Conservation (phyloP, 2,888 invertebrate species). For the Macrophya alboannulata region DNA sequence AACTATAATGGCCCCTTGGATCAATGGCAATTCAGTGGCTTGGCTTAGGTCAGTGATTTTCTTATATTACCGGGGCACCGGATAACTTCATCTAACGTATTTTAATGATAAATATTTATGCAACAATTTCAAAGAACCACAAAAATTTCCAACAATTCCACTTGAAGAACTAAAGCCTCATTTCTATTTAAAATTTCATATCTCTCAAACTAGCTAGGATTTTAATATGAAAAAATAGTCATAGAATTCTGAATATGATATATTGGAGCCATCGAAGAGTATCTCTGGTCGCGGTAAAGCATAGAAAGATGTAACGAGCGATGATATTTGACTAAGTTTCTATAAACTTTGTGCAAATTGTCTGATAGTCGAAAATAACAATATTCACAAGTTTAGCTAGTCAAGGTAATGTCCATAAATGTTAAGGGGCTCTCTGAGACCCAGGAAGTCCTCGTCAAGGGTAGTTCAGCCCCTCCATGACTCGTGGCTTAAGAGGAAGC, state of each 20-base stretch:
- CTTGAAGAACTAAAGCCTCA: too few species aligned
- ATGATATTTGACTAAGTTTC: background rate
- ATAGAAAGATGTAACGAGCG: background rate
- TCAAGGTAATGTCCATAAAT: conserved; percentile 7
- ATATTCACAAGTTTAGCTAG: background rate
- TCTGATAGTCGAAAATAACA: conserved; percentile 1
- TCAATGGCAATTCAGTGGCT: conserved; percentile 51
- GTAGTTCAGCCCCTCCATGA: conserved; percentile 54
- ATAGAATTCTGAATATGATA: background rate
- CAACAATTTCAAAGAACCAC: background rate
- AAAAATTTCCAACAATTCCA: too few species aligned
- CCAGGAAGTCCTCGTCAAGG: conserved; percentile 47
- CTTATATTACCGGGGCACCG: background rate
- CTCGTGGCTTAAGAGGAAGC: conserved; percentile 62
- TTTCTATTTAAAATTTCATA: too few species aligned
- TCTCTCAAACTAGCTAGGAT: too few species aligned
- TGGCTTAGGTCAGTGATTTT: conserved; percentile 53
- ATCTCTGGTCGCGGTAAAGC: background rate
- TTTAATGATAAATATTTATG: background rate
- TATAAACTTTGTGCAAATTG: background rate
- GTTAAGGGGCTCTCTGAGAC: conserved; percentile 39
- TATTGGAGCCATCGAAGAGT: background rate
- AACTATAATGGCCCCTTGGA: conserved; percentile 40
- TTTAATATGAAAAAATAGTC: too few species aligned
- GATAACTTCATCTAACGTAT: background rate